Evolutionary conservation across 1,140 invertebrate genomes (phyloP), one percentile per base, ranked within the genome.

Genomic region (Zaprionus inermis): DNA sequence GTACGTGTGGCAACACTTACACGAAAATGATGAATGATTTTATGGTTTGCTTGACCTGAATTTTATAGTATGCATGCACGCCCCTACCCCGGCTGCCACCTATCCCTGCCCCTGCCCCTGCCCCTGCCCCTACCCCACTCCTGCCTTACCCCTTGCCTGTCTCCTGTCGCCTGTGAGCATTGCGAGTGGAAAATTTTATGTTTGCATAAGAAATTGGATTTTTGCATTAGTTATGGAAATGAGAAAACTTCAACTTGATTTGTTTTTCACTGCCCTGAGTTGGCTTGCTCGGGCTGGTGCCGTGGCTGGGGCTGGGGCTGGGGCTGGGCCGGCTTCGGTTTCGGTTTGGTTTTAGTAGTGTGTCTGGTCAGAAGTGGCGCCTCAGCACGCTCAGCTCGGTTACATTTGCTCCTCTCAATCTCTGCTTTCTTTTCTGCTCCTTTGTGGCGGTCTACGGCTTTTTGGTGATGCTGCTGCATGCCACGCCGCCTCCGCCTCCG

Each of bases 161-260:
- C 16, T 57, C 73, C 73, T 72, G 68, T 76, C 73, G 73, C 73
- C 73, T 72, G 38, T 44, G 84, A 77, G 79, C 84, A 85, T 84
- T 84, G 80, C 78, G 78, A 89, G 84, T 89, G 85, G 85, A 89
- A 82, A 90, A 91, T 91, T 90, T 91, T 90, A 91, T 91, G 90
- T 91, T 91, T 91, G 82, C 90, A 90, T 88, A 91, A 91, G 90
- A 91, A 91, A 91, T 91, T 91, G 90, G 90, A 91, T 91, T 91
- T 91, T 91, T 91, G 90, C 90, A 91, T 91, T 91, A 91, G 90
- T 91, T 91, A 91, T 91, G 90, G 85, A 91, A 91, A 89, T 90
- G 84, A 89, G 85, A 91, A 91, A 88, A 89, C 84, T 89, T 89
- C 85, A 89, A 89, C 84, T 88, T 88, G 84, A 88, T 88, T 88